Evolutionary conservation across 2,888 invertebrate species (phyloP), one percentile per base, ranked within the genome.

Genomic region (Hymenopus coronatus): DNA sequence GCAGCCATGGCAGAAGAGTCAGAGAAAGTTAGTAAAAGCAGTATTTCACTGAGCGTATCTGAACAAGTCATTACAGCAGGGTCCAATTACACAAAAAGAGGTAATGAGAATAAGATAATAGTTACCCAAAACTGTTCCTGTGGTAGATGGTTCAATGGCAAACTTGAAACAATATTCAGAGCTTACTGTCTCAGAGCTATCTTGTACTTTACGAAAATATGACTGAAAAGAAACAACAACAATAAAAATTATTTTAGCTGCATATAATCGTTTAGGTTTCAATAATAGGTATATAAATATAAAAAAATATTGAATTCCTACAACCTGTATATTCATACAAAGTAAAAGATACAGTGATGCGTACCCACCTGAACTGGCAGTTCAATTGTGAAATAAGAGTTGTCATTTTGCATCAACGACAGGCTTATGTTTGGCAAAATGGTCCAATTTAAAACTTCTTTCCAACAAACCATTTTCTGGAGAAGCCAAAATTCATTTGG

Each of bases 121-220:
- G 30, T 25, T 85, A 87, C 87, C 87, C 28, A 94, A 92, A 0
- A 94, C 94, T 0, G 94, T 94, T 88, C 94, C 94, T 1, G 92
- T 92, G 0, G 93, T 93, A 0, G 94, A 94, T 0, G 93, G 92
- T 85, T 94, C 94, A 2, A 94, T 90, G 0, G 94, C 94, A 87
- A 94, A 90, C 89, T 94, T 94, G 92, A 94, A 94, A 91, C 94
- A 94, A 90, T 94, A 93, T 0, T 94, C 92, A 0, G 93, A 92
- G 0, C 92, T 92, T 0, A 93, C 93, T 12, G 27, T 28, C 25
- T 89, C 89, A n/a, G 85, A 46, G 20, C 92, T 92, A 14, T 92
- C 92, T 2, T 92, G 92, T 12, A 94, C 93, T 9, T 94, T 93
- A 8, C 94, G 92, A 92, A 94, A 94, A 91, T 94, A 94, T 85